These are phyloP conservation scores for Nixonia krombeini DNA, from an alignment of 1,140 invertebrate species.

Conservation along the genomic window DNA sequence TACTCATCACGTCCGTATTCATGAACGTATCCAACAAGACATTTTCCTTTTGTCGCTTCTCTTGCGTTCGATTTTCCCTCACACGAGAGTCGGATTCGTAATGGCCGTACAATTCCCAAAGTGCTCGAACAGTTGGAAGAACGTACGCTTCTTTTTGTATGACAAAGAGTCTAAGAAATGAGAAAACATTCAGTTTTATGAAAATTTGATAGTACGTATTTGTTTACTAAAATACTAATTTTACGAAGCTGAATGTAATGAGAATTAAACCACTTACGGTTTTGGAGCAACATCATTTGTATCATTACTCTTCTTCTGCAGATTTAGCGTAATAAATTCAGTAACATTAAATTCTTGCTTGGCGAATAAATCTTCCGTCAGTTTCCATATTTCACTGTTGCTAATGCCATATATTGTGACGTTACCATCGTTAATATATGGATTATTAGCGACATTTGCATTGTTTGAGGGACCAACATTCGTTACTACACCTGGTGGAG, in stretches of 20 bases:
- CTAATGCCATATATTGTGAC: slow-evolving; percentile 45
- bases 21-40: slow-evolving; percentile 74
- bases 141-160: slow-evolving; percentile 45
- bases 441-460: neutral
- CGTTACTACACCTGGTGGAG: slow-evolving; percentile 24
- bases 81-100: slow-evolving; percentile 79
- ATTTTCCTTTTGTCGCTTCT: slow-evolving; percentile 73
- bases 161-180: slow-evolving; percentile 56
- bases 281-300: slow-evolving; percentile 57
- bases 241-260: no score
- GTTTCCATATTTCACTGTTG: slow-evolving; percentile 53
- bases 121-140: slow-evolving; percentile 73
- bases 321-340: slow-evolving; percentile 59
- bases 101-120: slow-evolving; percentile 79
- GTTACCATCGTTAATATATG: slow-evolving; percentile 29
- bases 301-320: slow-evolving; percentile 56
- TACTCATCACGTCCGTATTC: slow-evolving; percentile 74
- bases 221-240: neutral
- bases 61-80: slow-evolving; percentile 81
- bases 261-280: slow-evolving; percentile 55
- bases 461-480: slow-evolving; percentile 6
- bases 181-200: no score
- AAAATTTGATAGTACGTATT: neutral
- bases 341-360: slow-evolving; percentile 58
- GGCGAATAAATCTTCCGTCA: slow-evolving; percentile 62